A percentile compares a stretch with the other conserved stretches of the same genome.
Conservation (phyloP, 2,113 vertebrate genomes). For the Clarias macrocephalus region DNA sequence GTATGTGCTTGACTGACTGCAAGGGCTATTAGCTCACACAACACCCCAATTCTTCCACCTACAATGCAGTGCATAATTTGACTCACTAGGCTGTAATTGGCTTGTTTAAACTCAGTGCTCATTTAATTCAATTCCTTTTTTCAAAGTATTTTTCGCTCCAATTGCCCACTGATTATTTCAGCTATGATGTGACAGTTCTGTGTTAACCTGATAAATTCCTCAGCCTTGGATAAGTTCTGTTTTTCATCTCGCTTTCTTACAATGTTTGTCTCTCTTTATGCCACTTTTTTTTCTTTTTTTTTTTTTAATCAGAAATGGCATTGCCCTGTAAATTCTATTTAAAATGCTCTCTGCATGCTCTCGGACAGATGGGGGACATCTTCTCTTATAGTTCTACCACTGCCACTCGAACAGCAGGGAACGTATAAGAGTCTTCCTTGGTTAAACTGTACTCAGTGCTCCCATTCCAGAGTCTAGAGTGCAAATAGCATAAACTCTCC, state of each 20-base stretch:
- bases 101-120: not conserved
- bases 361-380: not conserved
- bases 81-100: not conserved
- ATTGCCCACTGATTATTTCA: not conserved
- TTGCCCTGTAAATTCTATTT: constrained; percentile 21
- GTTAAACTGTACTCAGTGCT: constrained; percentile 17
- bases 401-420: not conserved
- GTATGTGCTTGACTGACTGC: not conserved
- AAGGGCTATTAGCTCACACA: constrained; percentile 5
- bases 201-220: constrained; percentile 3
- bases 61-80: not conserved
- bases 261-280: constrained; percentile 7
- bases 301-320: not conserved
- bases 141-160: not conserved
- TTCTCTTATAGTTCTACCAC: constrained; percentile 3
- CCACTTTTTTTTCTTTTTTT: not conserved
- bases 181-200: not conserved
- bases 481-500: constrained; percentile 42
- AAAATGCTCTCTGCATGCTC: constrained; percentile 19
- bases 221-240: not conserved
- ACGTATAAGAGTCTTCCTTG: not conserved
- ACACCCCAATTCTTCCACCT: not conserved
- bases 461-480: constrained; percentile 24
- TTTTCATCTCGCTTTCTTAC: not conserved
- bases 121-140: not conserved